Conservation (phyloP, 1,140 invertebrate species). For the Drosophila nikananu region DNA sequence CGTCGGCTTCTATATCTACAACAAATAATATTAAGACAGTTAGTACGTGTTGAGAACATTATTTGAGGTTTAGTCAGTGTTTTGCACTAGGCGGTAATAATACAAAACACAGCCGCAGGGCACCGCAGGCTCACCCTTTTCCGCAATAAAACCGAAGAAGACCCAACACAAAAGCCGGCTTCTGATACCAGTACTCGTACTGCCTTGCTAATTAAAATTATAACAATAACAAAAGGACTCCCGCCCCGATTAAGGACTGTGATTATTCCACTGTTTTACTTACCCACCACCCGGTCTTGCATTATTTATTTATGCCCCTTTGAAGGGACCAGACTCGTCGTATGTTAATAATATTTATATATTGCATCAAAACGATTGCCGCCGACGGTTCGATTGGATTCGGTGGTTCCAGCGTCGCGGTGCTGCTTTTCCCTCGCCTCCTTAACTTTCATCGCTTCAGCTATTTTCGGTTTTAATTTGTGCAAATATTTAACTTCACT, state of each 20-base stretch:
- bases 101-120: conserved; percentile 67
- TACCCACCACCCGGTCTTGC: conserved; percentile 12
- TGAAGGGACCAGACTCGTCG: conserved; percentile 13
- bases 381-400: conserved; percentile 37
- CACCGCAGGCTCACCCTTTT: conserved; percentile 40
- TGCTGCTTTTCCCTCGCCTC: conserved; percentile 27
- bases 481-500: conserved; percentile 81
- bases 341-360: conserved; percentile 45
- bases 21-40: conserved; percentile 85
- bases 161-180: conserved; percentile 16
- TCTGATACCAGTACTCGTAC: not conserved
- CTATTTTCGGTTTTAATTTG: conserved; percentile 80
- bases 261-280: conserved; percentile 30
- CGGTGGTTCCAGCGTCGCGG: not conserved
- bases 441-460: conserved; percentile 57
- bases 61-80: conserved; percentile 85
- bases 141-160: not conserved
- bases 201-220: not conserved
- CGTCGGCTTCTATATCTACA: conserved; percentile 83
- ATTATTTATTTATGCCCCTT: conserved; percentile 67
- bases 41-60: conserved; percentile 85
- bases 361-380: conserved; percentile 48
- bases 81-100: conserved; percentile 83
- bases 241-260: conserved; percentile 46
- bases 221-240: conserved; percentile 23